Evolutionary conservation across 1,140 invertebrate species (phyloP).

Genomic region (Triops longicaudatus): DNA sequence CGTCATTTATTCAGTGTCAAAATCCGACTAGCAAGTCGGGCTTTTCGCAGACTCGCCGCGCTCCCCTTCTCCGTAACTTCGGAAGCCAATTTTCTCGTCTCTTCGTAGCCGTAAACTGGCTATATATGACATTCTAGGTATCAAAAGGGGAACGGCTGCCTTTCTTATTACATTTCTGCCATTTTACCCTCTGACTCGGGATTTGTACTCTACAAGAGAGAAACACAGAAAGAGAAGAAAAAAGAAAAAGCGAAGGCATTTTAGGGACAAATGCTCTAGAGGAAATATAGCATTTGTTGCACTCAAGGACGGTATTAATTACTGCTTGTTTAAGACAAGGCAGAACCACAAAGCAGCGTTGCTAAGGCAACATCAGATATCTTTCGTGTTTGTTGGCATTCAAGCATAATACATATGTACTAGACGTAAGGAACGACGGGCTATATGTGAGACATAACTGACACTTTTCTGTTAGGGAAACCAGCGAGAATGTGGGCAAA

Average conservation of each 20-base stretch:
- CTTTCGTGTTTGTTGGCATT: not conserved
- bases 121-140: not conserved
- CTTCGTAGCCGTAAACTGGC: not conserved
- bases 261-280: too few species aligned
- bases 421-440: too few species aligned
- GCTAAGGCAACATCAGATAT: not conserved
- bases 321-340: not conserved
- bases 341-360: not conserved
- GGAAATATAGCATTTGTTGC: not conserved
- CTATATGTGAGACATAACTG: too few species aligned
- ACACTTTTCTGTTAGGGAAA: too few species aligned
- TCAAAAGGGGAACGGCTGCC: not conserved
- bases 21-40: not conserved
- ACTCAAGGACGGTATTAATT: not conserved
- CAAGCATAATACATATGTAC: not conserved
- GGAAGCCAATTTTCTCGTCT: not conserved
- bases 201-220: not conserved
- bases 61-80: not conserved
- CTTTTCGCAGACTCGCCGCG: not conserved
- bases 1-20: conserved; percentile 2
- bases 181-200: not conserved
- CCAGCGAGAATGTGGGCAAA: too few species aligned
- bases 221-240: not conserved
- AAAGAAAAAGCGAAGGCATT: not conserved
- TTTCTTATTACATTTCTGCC: not conserved